These are phyloP conservation scores for Apodemus speciosus DNA, from an alignment of 2,113 vertebrate genomes.

Conservation along the genomic window DNA sequence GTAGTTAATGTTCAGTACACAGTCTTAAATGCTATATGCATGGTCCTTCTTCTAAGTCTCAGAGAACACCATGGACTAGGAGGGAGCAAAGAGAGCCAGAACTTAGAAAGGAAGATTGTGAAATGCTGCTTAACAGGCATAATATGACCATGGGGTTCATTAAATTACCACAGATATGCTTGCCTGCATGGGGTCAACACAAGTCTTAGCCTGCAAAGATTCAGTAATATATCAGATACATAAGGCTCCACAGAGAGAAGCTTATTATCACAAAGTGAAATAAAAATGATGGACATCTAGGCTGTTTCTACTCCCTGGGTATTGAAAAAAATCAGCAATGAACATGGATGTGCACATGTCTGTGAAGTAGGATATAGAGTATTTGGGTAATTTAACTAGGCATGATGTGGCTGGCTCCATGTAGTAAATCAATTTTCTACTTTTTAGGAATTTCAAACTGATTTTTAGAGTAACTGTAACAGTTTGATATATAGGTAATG, in stretches of 20 bases:
- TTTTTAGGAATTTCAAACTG: not conserved
- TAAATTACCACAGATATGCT: not conserved
- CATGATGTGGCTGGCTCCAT: not conserved
- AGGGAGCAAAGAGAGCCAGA: not conserved
- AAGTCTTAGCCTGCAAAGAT: not conserved
- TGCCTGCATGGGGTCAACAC: not conserved
- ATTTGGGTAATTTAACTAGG: not conserved
- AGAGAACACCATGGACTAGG: not conserved
- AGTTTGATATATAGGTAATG: not conserved
- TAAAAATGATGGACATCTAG: not conserved
- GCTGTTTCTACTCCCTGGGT: no score
- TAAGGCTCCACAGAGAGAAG: not conserved
- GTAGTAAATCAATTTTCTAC: not conserved
- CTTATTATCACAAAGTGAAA: not conserved
- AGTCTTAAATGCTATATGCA: not conserved
- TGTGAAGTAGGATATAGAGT: not conserved
- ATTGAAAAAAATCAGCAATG: not conserved
- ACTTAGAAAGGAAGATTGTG: not conserved
- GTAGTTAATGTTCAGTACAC: not conserved
- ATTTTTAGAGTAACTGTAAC: not conserved
- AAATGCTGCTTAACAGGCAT: not conserved
- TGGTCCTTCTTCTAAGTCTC: not conserved
- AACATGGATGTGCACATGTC: not conserved
- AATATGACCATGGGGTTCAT: not conserved
- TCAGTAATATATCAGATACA: not conserved